phyloP scores from a whole-genome alignment of 1,140 invertebrate genomes.

The Notospermus geniculatus region DNA sequence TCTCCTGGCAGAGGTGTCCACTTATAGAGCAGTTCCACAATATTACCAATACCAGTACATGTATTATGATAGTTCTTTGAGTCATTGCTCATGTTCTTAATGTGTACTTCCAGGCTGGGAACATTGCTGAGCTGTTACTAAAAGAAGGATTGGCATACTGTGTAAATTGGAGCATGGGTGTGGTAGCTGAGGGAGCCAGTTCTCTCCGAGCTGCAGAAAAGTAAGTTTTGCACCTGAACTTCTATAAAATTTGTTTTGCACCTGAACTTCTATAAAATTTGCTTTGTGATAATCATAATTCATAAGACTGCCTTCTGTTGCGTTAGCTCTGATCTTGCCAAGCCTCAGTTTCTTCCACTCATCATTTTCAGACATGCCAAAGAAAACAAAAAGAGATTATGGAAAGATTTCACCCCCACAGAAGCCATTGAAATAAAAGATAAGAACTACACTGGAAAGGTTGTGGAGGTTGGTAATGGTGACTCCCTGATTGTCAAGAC shows the following conservation, averaged over 20 bases:
- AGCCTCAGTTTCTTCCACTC: neutral
- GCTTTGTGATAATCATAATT: no score
- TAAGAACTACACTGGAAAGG: slow-evolving; percentile 80
- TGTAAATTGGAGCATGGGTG: slow-evolving; percentile 94
- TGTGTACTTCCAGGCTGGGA: slow-evolving; percentile 67
- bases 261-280: slow-evolving; percentile 56
- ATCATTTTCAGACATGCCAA: slow-evolving; percentile 67
- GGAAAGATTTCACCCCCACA: slow-evolving; percentile 73
- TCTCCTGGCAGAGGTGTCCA: no score
- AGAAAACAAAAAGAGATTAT: slow-evolving; percentile 79
- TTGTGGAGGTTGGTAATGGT: slow-evolving; percentile 90
- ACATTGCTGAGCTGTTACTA: slow-evolving; percentile 91
- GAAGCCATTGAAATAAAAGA: slow-evolving; percentile 64
- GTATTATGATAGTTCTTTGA: no score
- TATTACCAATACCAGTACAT: no score
- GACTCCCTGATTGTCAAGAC: slow-evolving; percentile 87
- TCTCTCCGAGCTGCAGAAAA: slow-evolving; percentile 79
- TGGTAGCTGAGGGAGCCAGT: slow-evolving; percentile 72
- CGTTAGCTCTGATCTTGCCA: no score
- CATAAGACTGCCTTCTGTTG: no score
- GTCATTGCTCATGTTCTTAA: no score
- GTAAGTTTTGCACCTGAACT: slow-evolving; percentile 28
- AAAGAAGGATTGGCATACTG: slow-evolving; percentile 91
- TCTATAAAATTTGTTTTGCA: slow-evolving; percentile 56
- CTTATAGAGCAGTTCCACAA: no score